A percentile compares a stretch with the other conserved stretches of the same genome.
Conservation (phyloP, 2,888 invertebrate genomes). For the Xylota sylvarum region DNA sequence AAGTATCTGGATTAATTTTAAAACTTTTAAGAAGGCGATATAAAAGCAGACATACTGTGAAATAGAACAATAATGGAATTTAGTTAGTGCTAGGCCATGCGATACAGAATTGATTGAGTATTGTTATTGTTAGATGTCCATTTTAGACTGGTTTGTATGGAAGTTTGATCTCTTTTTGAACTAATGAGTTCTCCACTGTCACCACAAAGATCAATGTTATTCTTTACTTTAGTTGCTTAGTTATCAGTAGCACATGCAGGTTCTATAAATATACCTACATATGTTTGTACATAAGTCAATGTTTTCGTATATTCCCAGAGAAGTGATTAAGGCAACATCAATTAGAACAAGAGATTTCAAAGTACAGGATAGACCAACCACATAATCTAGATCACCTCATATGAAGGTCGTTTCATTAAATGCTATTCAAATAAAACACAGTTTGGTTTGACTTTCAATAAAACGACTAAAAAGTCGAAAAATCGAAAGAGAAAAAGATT, state of each 20-base stretch:
- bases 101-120: constrained; percentile 5
- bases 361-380: no score
- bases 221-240: not conserved
- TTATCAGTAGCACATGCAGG: not conserved
- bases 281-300: no score
- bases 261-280: not conserved
- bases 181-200: not conserved
- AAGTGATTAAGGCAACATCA: no score
- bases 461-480: no score
- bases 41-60: constrained; percentile 34
- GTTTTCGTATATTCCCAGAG: not conserved
- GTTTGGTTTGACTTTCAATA: no score
- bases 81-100: constrained; percentile 10
- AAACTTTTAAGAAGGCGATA: constrained; percentile 20
- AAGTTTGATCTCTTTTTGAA: not conserved
- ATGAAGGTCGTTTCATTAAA: no score
- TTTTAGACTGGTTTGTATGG: not conserved
- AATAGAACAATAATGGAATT: constrained; percentile 47
- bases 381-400: no score
- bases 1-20: constrained; percentile 23
- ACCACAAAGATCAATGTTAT: not conserved
- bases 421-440: no score
- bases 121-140: not conserved
- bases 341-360: no score
- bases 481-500: no score